Evolutionary conservation across 2,797 vertebrate genomes (phyloP), one percentile per base, ranked within the genome.

Genomic region (Psittacula derbiana): DNA sequence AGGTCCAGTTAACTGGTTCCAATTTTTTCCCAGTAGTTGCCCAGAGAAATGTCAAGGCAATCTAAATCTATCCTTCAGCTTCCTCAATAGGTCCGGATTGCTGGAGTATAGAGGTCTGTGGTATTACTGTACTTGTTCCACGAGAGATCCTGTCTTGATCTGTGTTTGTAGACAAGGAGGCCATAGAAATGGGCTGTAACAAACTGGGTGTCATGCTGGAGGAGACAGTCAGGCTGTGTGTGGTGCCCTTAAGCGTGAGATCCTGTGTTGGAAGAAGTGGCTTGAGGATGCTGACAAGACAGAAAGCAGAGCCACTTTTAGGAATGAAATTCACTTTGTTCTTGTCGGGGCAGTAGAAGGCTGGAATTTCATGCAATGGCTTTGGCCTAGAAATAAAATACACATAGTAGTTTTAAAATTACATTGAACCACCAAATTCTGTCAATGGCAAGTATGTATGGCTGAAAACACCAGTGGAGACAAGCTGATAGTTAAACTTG

Each of bases 281-380:
- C 97, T 99, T 99, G 94, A 99, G 98, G 98, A 99, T 99, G 98
- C 99, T 99, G 98, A 99, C 99, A 44, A 99, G 98, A 98, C 99
- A 99, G 98, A 99, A 99, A 92, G 99, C 99, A 60, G 99, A 99
- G 95, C 99, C 99, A 65, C 99, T 99, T 98, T 99, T 99, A 76
- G 99, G 99, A 98, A 99, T 99, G 98, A 99, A 99, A 98, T 99
- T 99, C 96, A 99, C 99, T 98, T 99, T 99, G 98, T 99, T 99
- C 97, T 99, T 99, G 98, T 99, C 99, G 33, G 99, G 99, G 96
- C 99, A 99, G 94, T 99, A 98, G 98, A 99, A 99, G 58, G 98
- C 98, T 50, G 99, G 99, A 96, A 99, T 99, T 98, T 99, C 99
- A 64, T 99, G 99, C 93, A 99, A 98, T 36, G 98, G 98, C 97